These are phyloP conservation scores for Aphis gossypii DNA, from an alignment of 1,140 invertebrate species.

Conservation along the genomic window DNA sequence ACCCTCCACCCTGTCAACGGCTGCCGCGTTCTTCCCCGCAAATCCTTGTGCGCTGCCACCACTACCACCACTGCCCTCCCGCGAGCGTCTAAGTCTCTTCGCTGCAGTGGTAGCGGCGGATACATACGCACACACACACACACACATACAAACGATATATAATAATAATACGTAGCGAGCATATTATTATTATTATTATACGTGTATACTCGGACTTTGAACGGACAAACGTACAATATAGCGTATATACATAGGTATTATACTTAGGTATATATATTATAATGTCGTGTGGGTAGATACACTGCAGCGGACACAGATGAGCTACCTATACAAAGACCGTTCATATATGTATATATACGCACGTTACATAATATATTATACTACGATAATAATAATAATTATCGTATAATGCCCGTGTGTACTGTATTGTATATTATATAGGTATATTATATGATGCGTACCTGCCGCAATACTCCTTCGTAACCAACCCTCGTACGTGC, in stretches of 20 bases:
- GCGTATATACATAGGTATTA: background rate
- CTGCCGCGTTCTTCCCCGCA: slow-evolving; percentile 28
- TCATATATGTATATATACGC: background rate
- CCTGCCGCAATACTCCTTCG: background rate
- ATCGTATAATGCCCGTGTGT: background rate
- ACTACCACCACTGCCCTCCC: background rate
- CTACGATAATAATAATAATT: background rate
- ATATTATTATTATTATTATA: slow-evolving; percentile 6
- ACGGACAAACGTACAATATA: slow-evolving; percentile 6
- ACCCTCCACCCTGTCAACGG: background rate
- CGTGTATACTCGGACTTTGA: background rate
- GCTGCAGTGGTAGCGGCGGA: background rate
- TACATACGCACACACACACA: background rate
- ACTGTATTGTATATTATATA: background rate
- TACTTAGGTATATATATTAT: background rate
- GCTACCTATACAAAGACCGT: background rate
- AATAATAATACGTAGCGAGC: background rate
- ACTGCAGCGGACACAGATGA: background rate
- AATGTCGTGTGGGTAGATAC: background rate
- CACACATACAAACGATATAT: background rate
- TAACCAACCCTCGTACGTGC: background rate
- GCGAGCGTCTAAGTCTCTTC: background rate
- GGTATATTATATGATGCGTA: background rate
- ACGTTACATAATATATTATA: slow-evolving; percentile 12
- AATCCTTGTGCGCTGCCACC: background rate